Base-by-base conservation (phyloP, 1,140 invertebrate genomes). In the Carcinoscorpius rotundicauda region DNA sequence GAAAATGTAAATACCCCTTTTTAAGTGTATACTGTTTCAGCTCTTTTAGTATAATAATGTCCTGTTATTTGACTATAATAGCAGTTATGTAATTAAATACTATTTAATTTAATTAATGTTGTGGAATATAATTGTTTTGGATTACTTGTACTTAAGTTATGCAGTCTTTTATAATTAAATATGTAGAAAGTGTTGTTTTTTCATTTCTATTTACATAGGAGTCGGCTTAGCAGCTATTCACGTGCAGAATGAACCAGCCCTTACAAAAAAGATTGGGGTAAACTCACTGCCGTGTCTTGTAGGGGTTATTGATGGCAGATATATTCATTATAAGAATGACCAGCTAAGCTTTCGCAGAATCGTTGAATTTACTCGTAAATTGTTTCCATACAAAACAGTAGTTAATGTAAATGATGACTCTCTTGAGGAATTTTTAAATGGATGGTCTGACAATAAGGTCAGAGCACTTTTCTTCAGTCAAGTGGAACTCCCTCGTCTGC, bases 361-460 rank as follows among this genome's bases (percentile, higher is more conserved):
- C 72, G 83, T 91, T 70, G 88, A 93, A 73, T 94, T 93, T 78
- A 83, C 93, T 63, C 81, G 89, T 61, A 85, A 82, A 73, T 90
- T 88, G 75, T 83, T 95, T 74, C 89, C 91, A 1, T 87, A 87
- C 72, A 87, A 87, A 73, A 75, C 93, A 69, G 84, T 92, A 52
- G 78, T 81, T 60, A 80, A 79, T 60, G 76, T 97, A 4, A 85
- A 81, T 63, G 86, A 91, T 71, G 76, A 81, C 9, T 90, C 87
- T 72, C 78, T 89, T 59, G 84, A 91, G 58, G 78, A 77, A 4
- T 97, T 97, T 75, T 78, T 97, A 0, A 83, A 82, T 62, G 89
- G 90, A 51, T 97, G 93, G 87, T 80, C 82, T 61, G 93, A 97
- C 78, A 97, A 97, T 77, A 83, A 85, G 76, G 89, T 97, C 56